Evolutionary conservation across 1,140 invertebrate genomes (phyloP).

Genomic region (Andricus grossulariae): DNA sequence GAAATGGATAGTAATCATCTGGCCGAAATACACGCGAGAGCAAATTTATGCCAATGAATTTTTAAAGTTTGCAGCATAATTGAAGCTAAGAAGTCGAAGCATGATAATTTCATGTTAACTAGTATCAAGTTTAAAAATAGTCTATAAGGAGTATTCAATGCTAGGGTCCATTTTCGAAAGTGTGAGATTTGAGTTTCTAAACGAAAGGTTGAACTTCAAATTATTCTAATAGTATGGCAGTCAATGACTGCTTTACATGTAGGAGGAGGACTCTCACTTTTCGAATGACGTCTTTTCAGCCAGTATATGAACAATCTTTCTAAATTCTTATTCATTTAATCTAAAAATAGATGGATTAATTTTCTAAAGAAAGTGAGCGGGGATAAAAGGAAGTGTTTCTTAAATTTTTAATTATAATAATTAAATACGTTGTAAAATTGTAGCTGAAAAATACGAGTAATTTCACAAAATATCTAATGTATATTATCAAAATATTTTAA

Average conservation of each 20-base stretch:
- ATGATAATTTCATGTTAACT: background rate
- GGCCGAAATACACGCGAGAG: background rate
- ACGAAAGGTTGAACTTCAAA: background rate
- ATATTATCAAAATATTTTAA: too few species aligned
- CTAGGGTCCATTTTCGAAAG: background rate
- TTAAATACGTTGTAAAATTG: background rate
- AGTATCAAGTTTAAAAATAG: too few species aligned
- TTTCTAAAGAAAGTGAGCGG: background rate
- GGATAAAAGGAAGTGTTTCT: background rate
- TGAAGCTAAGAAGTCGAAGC: background rate
- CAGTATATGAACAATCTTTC: background rate
- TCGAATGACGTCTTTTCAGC: background rate
- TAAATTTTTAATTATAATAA: background rate
- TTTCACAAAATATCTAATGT: too few species aligned
- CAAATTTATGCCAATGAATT: background rate
- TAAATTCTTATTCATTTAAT: conserved; percentile 4
- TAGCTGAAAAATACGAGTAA: too few species aligned
- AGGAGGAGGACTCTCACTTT: conserved; percentile 11
- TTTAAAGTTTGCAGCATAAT: background rate
- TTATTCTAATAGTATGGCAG: background rate
- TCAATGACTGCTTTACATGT: conserved; percentile 12
- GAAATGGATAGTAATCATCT: conserved; percentile 31
- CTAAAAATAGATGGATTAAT: background rate
- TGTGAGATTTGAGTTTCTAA: background rate
- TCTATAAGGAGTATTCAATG: background rate